Conservation (phyloP, 2,888 invertebrate species). For the Stenotaenia linearis region DNA sequence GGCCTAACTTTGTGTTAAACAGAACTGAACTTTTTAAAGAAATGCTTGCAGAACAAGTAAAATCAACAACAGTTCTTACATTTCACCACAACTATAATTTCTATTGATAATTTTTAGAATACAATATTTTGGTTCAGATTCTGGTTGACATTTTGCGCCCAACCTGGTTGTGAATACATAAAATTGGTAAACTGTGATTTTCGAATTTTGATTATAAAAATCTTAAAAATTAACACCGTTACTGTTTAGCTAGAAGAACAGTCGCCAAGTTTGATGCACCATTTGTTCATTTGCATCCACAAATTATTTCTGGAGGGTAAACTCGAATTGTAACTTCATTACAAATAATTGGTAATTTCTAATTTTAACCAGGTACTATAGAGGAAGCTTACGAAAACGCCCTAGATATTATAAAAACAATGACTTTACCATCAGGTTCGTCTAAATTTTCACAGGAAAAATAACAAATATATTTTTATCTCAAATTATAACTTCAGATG, state of each 20-base stretch:
- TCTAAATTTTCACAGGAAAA: neutral
- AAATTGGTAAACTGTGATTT: neutral
- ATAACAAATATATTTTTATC: too few species aligned
- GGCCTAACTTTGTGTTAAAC: neutral
- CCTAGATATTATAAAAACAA: neutral
- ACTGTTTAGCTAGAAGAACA: neutral
- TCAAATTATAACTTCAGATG: too few species aligned
- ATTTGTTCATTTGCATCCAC: neutral
- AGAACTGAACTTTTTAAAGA: neutral
- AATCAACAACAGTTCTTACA: too few species aligned
- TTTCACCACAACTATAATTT: too few species aligned
- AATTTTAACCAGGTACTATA: neutral
- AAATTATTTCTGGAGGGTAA: neutral
- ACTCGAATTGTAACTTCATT: neutral
- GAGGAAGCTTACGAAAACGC: neutral
- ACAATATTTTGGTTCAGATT: neutral
- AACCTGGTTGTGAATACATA: neutral
- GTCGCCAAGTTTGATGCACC: neutral
- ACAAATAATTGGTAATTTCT: neutral
- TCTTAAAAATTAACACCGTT: neutral
- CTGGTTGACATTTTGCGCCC: neutral
- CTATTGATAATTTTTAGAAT: too few species aligned
- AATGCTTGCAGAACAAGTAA: neutral
- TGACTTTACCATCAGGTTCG: neutral
- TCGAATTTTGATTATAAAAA: too few species aligned